Conservation (phyloP, 64 coral and sea anemone species). For the Stichodactyla helianthus region DNA sequence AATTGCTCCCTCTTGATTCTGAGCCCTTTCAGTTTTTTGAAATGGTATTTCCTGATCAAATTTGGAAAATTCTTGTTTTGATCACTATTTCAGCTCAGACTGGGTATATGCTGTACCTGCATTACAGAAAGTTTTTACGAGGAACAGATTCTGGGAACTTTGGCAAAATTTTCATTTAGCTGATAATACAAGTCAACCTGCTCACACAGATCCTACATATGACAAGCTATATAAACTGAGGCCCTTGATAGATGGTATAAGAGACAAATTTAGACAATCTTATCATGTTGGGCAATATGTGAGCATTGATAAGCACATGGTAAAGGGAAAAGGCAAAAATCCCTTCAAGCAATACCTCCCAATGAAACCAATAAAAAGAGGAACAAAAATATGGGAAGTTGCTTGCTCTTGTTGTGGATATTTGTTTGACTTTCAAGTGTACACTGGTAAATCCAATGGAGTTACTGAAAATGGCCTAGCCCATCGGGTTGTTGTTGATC, state of each 20-base stretch:
- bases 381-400: constrained; percentile 20
- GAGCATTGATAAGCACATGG: constrained; percentile 26
- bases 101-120: background rate
- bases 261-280: background rate
- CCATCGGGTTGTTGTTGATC: constrained; percentile 25
- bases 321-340: constrained; percentile 33
- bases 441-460: constrained; percentile 20
- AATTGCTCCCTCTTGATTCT: too few relatives aligned
- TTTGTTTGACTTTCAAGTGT: constrained; percentile 31
- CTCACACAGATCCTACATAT: constrained; percentile 2
- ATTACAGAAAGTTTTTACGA: background rate
- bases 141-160: constrained; percentile 8
- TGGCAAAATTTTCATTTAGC: constrained; percentile 3
- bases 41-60: too few relatives aligned
- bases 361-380: constrained; percentile 39
- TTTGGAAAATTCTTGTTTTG: too few relatives aligned
- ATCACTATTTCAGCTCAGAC: background rate
- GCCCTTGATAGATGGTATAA: background rate
- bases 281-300: constrained; percentile 13
- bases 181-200: background rate
- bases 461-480: background rate
- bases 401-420: constrained; percentile 34
- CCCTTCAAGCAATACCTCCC: constrained; percentile 41
- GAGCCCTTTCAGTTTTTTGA: too few relatives aligned
- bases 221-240: constrained; percentile 15